Evolutionary conservation across 2,113 vertebrate species (phyloP).

Genomic region (Lophius piscatorius): DNA sequence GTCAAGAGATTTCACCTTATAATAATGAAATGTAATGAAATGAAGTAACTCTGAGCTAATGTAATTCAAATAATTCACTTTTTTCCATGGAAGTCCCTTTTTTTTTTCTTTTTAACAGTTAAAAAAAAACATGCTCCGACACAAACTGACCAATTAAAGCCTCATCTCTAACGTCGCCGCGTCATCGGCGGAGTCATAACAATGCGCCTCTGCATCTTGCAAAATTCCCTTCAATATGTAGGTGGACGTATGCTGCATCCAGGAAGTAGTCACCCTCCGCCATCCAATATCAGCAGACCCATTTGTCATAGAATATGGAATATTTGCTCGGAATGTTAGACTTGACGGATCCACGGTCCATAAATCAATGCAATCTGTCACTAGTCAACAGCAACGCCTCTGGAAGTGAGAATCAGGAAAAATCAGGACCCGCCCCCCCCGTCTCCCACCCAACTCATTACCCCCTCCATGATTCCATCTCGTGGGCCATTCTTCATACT

Average conservation of each 20-base stretch:
- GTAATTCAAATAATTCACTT: too few relatives aligned
- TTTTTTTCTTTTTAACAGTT: too few relatives aligned
- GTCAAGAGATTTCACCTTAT: too few relatives aligned
- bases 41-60: too few relatives aligned
- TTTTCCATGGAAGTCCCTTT: neutral
- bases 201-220: neutral
- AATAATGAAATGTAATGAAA: too few relatives aligned
- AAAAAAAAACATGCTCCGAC: too few relatives aligned
- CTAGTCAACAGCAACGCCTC: constrained; percentile 28
- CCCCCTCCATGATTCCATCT: constrained; percentile 34
- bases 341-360: constrained; percentile 26
- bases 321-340: constrained; percentile 34
- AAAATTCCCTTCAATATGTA: too few relatives aligned
- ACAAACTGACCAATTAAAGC: constrained; percentile 27
- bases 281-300: constrained; percentile 16
- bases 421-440: constrained; percentile 16
- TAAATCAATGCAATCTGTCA: constrained; percentile 60
- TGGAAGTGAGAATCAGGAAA: constrained; percentile 19
- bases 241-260: too few relatives aligned
- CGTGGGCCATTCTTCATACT: constrained; percentile 59
- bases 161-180: constrained; percentile 12
- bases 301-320: constrained; percentile 30
- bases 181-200: neutral
- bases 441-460: too few relatives aligned
- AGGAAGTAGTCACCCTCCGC: neutral